A percentile compares a stretch with the other conserved stretches of the same genome.
Conservation (phyloP, 2,113 vertebrate species). For the Channa argus region DNA sequence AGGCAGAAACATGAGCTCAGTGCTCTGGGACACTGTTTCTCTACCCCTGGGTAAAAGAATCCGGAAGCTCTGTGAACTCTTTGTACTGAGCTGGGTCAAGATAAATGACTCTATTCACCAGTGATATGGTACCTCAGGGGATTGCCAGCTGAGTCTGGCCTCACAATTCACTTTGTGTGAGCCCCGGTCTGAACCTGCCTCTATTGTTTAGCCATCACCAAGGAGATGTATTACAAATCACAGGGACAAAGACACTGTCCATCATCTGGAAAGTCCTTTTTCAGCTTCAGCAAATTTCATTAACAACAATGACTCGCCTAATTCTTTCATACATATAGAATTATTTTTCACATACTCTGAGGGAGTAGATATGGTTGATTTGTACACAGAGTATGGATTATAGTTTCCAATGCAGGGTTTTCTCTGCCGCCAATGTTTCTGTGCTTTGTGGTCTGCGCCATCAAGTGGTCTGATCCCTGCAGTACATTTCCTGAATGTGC, state of each 20-base stretch:
- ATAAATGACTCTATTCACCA: conserved; percentile 64
- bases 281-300: conserved; percentile 18
- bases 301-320: not conserved
- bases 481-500: not conserved
- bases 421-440: not conserved
- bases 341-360: not conserved
- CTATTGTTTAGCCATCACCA: conserved; percentile 56
- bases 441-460: conserved; percentile 50
- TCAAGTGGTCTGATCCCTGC: conserved; percentile 47
- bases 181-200: conserved; percentile 55
- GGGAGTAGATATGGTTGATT: conserved; percentile 3
- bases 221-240: conserved; percentile 68
- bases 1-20: conserved; percentile 67
- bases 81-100: conserved; percentile 47
- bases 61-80: conserved; percentile 25
- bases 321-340: not conserved
- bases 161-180: conserved; percentile 53
- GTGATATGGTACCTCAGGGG: conserved; percentile 27
- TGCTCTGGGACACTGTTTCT: conserved; percentile 47
- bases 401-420: not conserved
- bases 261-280: conserved; percentile 14
- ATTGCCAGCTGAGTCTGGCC: conserved; percentile 65
- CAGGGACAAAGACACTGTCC: conserved; percentile 42
- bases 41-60: conserved; percentile 56
- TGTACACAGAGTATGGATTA: not conserved